These are phyloP conservation scores for Hololepta plana DNA, from an alignment of 2,888 invertebrate genomes.

Conservation along the genomic window DNA sequence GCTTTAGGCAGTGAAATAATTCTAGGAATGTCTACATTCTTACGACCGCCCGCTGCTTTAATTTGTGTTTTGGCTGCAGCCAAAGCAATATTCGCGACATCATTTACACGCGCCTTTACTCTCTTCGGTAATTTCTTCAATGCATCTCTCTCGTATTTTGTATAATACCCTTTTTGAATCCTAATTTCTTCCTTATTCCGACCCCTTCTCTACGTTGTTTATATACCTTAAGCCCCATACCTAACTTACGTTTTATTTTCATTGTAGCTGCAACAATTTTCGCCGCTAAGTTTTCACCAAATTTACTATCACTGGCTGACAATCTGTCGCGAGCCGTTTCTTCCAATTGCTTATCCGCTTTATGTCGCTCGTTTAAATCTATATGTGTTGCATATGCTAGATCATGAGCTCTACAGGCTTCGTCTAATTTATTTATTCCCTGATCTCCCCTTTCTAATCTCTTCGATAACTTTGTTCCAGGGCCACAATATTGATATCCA, in stretches of 20 bases:
- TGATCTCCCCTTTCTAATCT: constrained; percentile 3
- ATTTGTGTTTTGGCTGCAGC: constrained; percentile 2
- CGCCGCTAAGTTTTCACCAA: constrained; percentile 3
- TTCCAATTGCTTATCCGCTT: constrained; percentile 2
- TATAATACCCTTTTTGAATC: not conserved
- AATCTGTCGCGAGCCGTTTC: not conserved
- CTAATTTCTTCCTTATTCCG: not conserved
- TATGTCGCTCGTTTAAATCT: constrained; percentile 2
- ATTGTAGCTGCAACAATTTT: constrained; percentile 3
- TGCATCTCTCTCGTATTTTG: not conserved
- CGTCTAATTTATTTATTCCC: constrained; percentile 4
- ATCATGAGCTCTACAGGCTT: constrained; percentile 10
- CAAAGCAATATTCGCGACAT: constrained; percentile 5
- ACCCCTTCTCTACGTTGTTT: not conserved
- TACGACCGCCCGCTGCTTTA: not conserved
- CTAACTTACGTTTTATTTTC: constrained; percentile 5
- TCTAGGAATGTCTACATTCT: not conserved
- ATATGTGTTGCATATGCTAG: constrained; percentile 8
- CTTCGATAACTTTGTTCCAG: constrained; percentile 1
- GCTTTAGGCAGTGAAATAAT: constrained; percentile 11
- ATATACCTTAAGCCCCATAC: constrained; percentile 1
- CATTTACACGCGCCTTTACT: no score
- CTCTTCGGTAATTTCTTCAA: no score
- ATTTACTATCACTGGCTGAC: not conserved
- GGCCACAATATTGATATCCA: constrained; percentile 5